Conservation (phyloP, 1,140 invertebrate genomes). For the Zelostemma sp. region DNA sequence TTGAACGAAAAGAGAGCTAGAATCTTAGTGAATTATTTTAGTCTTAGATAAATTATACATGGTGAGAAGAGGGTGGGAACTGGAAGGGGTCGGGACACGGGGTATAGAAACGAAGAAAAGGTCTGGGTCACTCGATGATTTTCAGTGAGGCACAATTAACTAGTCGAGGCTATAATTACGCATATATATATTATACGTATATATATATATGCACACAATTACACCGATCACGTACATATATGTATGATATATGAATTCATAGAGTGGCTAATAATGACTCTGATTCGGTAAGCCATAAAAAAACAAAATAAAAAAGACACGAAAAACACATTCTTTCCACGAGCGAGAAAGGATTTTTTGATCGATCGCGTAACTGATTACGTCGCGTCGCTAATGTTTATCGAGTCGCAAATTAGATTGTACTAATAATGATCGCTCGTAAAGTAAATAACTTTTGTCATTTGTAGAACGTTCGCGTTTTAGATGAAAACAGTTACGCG, state of each 20-base stretch:
- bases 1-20: constrained; percentile 58
- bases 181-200: constrained; percentile 33
- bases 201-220: constrained; percentile 32
- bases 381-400: not conserved
- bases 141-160: constrained; percentile 19
- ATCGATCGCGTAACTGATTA: not conserved
- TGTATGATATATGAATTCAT: too few species aligned
- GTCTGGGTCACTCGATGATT: constrained; percentile 1
- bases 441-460: constrained; percentile 55
- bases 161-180: constrained; percentile 25
- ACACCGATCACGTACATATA: constrained; percentile 41
- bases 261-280: too few species aligned
- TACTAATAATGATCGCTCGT: not conserved
- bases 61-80: not conserved
- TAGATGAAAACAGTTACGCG: constrained; percentile 13
- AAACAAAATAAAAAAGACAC: too few species aligned
- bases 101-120: constrained; percentile 8
- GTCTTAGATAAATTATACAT: constrained; percentile 55
- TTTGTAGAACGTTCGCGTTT: constrained; percentile 55
- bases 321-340: too few species aligned
- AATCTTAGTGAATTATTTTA: constrained; percentile 65
- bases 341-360: not conserved
- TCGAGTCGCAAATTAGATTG: not conserved
- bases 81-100: not conserved
- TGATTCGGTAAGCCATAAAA: too few species aligned